Percentiles rank a stretch among this genome's conserved stretches.
Conservation (phyloP, 1,140 invertebrate genomes). For the Drosophila subobscura region DNA sequence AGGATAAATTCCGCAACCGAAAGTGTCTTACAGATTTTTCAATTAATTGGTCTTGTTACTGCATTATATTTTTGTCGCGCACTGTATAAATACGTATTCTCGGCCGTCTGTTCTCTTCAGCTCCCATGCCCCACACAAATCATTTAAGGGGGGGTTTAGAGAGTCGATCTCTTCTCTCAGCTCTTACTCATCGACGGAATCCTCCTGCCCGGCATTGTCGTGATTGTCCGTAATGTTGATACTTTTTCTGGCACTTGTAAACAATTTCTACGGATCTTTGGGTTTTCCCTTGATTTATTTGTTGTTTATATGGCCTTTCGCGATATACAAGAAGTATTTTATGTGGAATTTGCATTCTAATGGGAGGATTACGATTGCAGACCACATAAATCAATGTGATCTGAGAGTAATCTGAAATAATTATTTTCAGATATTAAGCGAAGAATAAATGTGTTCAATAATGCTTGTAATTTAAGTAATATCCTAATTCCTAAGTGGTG, state of each 20-base stretch:
- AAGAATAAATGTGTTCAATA: no score
- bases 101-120: constrained; percentile 1
- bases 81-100: constrained; percentile 12
- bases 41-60: no score
- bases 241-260: constrained; percentile 30
- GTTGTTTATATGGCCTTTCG: not conserved
- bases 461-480: no score
- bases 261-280: constrained; percentile 14
- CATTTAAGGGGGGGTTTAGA: constrained; percentile 3
- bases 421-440: no score
- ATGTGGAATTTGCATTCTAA: no score
- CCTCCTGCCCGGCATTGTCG: constrained; percentile 4
- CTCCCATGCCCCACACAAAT: constrained; percentile 12
- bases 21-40: no score
- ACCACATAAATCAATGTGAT: no score
- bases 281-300: constrained; percentile 18
- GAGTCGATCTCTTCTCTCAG: constrained; percentile 8
- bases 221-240: constrained; percentile 37
- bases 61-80: not conserved
- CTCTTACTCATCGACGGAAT: constrained; percentile 35
- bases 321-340: no score
- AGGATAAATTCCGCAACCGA: no score
- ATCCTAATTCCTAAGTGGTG: no score
- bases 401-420: no score
- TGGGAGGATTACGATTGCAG: no score